Conservation (phyloP, 2,797 vertebrate species). For the Cynodonichthys magdalenae region DNA sequence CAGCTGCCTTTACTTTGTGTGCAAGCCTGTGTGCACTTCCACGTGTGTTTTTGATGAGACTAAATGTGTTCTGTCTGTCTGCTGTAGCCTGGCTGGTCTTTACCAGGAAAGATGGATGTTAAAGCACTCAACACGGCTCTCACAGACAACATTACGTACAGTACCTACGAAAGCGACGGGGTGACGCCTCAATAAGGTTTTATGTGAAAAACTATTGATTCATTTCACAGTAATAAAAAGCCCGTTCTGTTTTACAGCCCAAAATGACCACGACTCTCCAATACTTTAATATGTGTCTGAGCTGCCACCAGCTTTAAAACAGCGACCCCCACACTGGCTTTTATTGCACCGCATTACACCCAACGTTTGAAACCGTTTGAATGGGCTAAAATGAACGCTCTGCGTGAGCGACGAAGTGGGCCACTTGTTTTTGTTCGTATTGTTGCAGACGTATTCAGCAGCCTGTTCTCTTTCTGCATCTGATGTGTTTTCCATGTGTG, state of each 20-base stretch:
- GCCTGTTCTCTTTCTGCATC: constrained; percentile 53
- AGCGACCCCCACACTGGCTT: constrained; percentile 31
- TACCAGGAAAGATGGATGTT: constrained; percentile 77
- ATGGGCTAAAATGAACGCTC: constrained; percentile 52
- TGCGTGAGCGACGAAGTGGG: constrained; percentile 32
- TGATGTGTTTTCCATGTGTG: constrained; percentile 80
- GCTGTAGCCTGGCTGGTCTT: constrained; percentile 63
- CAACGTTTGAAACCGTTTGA: constrained; percentile 61
- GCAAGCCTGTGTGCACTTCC: constrained; percentile 1
- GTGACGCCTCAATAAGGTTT: constrained; percentile 69
- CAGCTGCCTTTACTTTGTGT: constrained; percentile 50
- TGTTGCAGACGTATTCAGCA: constrained; percentile 51
- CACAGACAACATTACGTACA: constrained; percentile 45
- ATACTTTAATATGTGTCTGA: constrained; percentile 41
- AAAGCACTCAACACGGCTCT: constrained; percentile 49
- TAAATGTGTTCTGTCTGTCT: constrained; percentile 67
- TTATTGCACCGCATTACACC: constrained; percentile 47
- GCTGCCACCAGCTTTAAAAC: constrained; percentile 42
- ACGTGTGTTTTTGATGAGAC: constrained; percentile 43
- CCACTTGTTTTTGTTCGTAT: constrained; percentile 50
- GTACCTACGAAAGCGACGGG: constrained; percentile 58
- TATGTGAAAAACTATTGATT: constrained; percentile 70
- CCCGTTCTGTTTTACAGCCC: constrained; percentile 55
- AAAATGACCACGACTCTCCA: constrained; percentile 61
- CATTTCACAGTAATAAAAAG: constrained; percentile 67